Evolutionary conservation across 2,888 invertebrate species (phyloP).

Genomic region (Hydropsyche betteni): DNA sequence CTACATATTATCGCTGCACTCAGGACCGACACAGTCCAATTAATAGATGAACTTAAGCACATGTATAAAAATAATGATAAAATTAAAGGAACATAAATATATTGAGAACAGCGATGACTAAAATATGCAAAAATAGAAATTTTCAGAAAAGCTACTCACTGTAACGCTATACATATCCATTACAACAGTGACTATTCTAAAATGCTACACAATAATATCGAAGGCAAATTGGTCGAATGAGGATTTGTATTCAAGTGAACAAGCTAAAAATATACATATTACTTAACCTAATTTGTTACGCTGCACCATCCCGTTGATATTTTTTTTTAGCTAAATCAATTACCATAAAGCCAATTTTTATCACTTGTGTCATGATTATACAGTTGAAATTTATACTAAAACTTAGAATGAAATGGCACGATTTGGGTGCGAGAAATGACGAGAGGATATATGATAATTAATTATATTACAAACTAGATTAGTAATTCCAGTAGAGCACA

Average conservation of each 20-base stretch:
- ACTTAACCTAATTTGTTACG: conserved; percentile 56
- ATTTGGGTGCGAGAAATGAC: conserved; percentile 49
- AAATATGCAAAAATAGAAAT: conserved; percentile 65
- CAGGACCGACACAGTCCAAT: conserved; percentile 63
- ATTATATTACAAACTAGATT: conserved; percentile 47
- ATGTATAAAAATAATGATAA: conserved; percentile 61
- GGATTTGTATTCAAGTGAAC: conserved; percentile 62
- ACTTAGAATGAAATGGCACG: conserved; percentile 51
- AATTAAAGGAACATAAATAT: conserved; percentile 57
- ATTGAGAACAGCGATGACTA: conserved; percentile 60
- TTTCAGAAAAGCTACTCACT: conserved; percentile 62
- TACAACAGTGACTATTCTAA: conserved; percentile 58
- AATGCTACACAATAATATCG: conserved; percentile 65
- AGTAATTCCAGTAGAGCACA: conserved; percentile 43
- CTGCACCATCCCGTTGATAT: conserved; percentile 52
- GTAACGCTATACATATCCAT: conserved; percentile 65
- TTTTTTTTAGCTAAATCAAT: conserved; percentile 50
- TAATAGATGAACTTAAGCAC: conserved; percentile 67
- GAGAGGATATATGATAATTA: conserved; percentile 42
- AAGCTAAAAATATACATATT: conserved; percentile 64
- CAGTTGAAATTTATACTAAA: conserved; percentile 47
- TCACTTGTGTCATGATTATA: conserved; percentile 50
- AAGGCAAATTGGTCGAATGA: conserved; percentile 68
- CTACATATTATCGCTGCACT: conserved; percentile 66
- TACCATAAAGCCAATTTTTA: conserved; percentile 51